Percentiles rank a stretch among this genome's conserved stretches.
phyloP scores from a whole-genome alignment of 2,888 invertebrate species.

The Busseola fusca region DNA sequence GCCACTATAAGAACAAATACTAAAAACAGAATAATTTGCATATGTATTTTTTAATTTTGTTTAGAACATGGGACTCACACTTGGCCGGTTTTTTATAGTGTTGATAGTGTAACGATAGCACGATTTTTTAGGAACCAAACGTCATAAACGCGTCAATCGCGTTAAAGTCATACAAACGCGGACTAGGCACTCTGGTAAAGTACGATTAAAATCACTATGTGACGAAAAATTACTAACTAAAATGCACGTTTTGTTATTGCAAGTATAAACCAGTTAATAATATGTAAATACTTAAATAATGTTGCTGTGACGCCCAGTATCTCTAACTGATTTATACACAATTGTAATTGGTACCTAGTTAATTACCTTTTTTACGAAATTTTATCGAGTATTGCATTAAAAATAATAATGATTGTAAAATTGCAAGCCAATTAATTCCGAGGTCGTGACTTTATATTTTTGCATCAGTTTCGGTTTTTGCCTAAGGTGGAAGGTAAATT shows the following conservation, averaged over 20 bases:
- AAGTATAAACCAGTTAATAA: background rate
- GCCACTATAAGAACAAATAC: too few relatives aligned
- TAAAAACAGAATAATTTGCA: too few relatives aligned
- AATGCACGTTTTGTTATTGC: background rate
- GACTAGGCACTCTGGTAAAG: too few relatives aligned
- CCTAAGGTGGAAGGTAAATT: constrained; percentile 5
- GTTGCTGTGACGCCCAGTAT: constrained; percentile 6
- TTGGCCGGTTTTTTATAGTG: background rate
- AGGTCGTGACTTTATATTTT: constrained; percentile 44
- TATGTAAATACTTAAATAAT: background rate
- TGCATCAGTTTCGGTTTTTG: constrained; percentile 15
- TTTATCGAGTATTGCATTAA: constrained; percentile 56
- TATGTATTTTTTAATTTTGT: too few relatives aligned
- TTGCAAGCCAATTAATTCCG: background rate
- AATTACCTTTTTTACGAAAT: constrained; percentile 49
- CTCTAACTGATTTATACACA: constrained; percentile 37
- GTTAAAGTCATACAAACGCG: too few relatives aligned
- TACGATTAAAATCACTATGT: background rate
- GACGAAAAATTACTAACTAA: background rate
- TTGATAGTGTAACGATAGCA: background rate
- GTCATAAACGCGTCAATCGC: too few relatives aligned
- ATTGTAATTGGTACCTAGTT: too few relatives aligned
- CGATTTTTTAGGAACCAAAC: background rate
- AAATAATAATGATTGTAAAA: constrained; percentile 34
- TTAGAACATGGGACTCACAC: too few relatives aligned